Percentiles rank a stretch among this genome's conserved stretches.
Evolutionary conservation across 2,888 invertebrate species (phyloP).

Genomic region (Apodemia duryi): DNA sequence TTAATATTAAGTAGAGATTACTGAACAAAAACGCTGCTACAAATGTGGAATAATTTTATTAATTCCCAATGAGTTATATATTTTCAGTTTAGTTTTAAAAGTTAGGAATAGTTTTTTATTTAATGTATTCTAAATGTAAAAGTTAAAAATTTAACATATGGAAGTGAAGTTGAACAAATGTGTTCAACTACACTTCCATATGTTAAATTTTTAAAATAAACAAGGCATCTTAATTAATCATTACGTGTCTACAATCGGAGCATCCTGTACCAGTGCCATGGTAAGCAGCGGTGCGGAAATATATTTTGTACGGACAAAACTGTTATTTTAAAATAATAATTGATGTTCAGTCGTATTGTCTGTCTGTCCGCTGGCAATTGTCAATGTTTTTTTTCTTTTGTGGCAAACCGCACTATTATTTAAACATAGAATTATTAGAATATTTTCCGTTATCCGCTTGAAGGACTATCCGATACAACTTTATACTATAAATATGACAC

Average conservation of each 20-base stretch:
- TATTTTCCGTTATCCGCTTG: slow-evolving; percentile 38
- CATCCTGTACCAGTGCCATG: slow-evolving; percentile 55
- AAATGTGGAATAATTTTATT: no score
- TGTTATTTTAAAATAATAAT: slow-evolving; percentile 78
- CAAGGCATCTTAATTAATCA: slow-evolving; percentile 28
- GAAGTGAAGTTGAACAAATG: no score
- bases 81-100: no score
- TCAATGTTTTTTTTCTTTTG: slow-evolving; percentile 65
- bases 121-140: no score
- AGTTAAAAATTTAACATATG: no score
- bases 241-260: slow-evolving; percentile 30
- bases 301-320: slow-evolving; percentile 77
- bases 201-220: no score
- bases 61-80: no score
- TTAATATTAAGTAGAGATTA: no score
- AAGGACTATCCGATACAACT: slow-evolving; percentile 28
- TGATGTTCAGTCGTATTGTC: slow-evolving; percentile 60
- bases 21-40: no score
- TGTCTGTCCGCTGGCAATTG: slow-evolving; percentile 51
- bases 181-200: no score
- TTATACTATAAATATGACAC: neutral
- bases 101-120: no score
- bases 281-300: slow-evolving; percentile 62
- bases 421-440: slow-evolving; percentile 11
- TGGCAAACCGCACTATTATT: slow-evolving; percentile 46